These are phyloP conservation scores for Phataginus tricuspis DNA, from an alignment of 2,797 vertebrate species.

Conservation along the genomic window DNA sequence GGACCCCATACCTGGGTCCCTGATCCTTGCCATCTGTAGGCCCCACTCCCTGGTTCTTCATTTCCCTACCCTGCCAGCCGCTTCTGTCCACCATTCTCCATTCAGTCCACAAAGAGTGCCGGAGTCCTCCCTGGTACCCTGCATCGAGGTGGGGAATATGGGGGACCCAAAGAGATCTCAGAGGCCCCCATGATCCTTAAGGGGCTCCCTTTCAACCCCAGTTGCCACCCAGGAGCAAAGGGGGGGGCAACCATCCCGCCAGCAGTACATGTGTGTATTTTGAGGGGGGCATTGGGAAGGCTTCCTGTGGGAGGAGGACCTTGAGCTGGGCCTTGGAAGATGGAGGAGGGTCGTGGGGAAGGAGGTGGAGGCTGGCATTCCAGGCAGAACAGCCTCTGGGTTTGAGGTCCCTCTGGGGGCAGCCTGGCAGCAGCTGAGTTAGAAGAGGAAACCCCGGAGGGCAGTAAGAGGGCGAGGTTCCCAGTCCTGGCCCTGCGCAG, in stretches of 20 bases:
- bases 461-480: background rate
- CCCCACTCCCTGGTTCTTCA: background rate
- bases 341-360: background rate
- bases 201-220: background rate
- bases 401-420: background rate
- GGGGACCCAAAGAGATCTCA: background rate
- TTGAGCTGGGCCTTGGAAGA: background rate
- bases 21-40: background rate
- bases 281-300: background rate
- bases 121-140: background rate
- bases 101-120: background rate
- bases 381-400: background rate
- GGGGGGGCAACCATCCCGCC: no score
- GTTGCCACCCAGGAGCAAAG: background rate
- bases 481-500: fast-evolving
- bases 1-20: background rate
- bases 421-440: background rate
- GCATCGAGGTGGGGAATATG: background rate
- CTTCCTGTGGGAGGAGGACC: background rate
- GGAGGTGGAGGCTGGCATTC: background rate
- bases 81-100: background rate
- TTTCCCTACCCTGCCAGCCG: background rate
- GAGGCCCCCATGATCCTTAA: background rate
- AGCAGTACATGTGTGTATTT: background rate
- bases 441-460: background rate